Evolutionary conservation across 2,888 invertebrate species (phyloP).

Genomic region (Coleophora flavipennella): DNA sequence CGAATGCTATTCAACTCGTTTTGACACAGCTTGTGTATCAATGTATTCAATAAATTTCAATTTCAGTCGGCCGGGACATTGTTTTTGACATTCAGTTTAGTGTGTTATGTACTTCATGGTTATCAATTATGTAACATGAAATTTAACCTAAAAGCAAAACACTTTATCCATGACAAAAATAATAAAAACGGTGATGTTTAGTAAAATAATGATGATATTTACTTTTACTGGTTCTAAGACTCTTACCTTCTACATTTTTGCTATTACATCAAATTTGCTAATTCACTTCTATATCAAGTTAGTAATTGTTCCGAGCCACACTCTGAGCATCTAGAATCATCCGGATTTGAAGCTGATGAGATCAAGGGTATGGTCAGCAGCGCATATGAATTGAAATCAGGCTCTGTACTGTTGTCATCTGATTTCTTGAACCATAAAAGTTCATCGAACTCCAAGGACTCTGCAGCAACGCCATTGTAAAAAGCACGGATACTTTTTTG

Average conservation of each 20-base stretch:
- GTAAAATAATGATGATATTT: neutral
- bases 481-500: neutral
- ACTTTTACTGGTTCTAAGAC: neutral
- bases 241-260: neutral
- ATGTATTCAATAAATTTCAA: neutral
- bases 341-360: neutral
- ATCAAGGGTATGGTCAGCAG: neutral
- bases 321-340: neutral
- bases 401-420: neutral
- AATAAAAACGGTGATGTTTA: neutral
- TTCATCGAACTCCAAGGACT: neutral
- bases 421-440: neutral
- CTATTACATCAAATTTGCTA: neutral
- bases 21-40: neutral
- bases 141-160: neutral
- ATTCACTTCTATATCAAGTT: neutral
- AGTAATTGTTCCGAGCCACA: neutral
- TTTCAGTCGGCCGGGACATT: neutral
- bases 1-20: neutral
- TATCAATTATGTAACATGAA: neutral
- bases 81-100: neutral
- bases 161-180: neutral
- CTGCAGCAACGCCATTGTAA: neutral
- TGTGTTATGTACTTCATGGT: neutral
- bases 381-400: neutral